These are phyloP conservation scores for Pyrgilauda ruficollis DNA, from an alignment of 2,113 vertebrate genomes.

Conservation along the genomic window DNA sequence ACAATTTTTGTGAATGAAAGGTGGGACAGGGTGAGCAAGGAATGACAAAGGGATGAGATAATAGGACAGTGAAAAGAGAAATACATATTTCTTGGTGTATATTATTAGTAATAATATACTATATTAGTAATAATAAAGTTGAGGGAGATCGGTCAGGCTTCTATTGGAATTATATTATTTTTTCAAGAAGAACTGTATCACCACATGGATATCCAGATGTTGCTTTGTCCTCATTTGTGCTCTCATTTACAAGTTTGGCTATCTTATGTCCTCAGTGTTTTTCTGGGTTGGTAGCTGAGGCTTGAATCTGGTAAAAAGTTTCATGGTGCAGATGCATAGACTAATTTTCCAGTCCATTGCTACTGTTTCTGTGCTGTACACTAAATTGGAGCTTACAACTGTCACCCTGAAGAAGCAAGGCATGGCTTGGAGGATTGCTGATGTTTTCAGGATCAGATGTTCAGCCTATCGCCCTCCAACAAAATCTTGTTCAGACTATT, in stretches of 20 bases:
- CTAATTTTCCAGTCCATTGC: background rate
- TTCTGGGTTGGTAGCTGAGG: background rate
- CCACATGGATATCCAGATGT: background rate
- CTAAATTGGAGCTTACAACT: background rate
- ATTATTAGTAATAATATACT: background rate
- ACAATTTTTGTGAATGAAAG: background rate
- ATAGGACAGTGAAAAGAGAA: background rate
- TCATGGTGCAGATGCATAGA: background rate
- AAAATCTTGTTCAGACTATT: background rate
- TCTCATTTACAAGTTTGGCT: accelerated
- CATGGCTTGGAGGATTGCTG: accelerated
- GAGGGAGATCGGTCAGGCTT: background rate
- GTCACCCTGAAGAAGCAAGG: background rate
- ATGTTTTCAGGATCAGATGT: background rate
- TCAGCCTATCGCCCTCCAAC: background rate
- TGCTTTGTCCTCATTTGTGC: background rate
- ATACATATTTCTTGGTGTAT: background rate
- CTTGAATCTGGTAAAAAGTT: background rate
- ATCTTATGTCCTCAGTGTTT: background rate
- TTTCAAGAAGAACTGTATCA: background rate
- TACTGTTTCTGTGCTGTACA: background rate
- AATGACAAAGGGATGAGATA: background rate
- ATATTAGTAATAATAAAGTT: background rate
- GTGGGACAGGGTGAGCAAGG: background rate
- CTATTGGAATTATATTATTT: background rate